Conservation (phyloP, 1,140 invertebrate species). For the Periplaneta americana region DNA sequence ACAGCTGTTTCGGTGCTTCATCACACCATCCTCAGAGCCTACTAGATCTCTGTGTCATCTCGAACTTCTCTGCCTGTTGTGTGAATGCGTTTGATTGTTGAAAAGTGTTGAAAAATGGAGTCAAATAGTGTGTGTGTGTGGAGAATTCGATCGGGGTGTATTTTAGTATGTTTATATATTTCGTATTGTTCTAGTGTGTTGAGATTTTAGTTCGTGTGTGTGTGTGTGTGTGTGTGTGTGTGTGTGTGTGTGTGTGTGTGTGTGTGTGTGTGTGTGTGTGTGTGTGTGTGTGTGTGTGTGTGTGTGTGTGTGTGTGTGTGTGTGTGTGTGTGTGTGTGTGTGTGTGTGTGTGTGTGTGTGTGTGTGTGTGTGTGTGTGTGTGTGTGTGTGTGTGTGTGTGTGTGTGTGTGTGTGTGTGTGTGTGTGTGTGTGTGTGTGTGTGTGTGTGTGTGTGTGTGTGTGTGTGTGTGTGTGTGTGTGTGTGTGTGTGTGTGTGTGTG, state of each 20-base stretch:
- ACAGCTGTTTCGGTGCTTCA: no score
- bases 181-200: no score
- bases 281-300: not conserved
- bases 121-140: no score
- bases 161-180: no score
- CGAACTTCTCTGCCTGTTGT: no score
- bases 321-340: not conserved
- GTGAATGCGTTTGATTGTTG: no score
- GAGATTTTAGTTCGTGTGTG: no score
- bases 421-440: not conserved
- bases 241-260: slow-evolving; percentile 14
- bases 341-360: not conserved
- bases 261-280: slow-evolving; percentile 8
- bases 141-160: no score
- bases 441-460: not conserved
- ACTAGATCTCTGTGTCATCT: no score
- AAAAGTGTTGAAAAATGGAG: no score
- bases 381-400: not conserved
- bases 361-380: not conserved
- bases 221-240: slow-evolving; percentile 14
- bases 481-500: not conserved
- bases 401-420: not conserved
- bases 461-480: not conserved
- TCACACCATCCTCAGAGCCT: no score
- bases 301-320: not conserved